phyloP scores from a whole-genome alignment of 2,797 vertebrate species.

The Sebastes steindachneri region DNA sequence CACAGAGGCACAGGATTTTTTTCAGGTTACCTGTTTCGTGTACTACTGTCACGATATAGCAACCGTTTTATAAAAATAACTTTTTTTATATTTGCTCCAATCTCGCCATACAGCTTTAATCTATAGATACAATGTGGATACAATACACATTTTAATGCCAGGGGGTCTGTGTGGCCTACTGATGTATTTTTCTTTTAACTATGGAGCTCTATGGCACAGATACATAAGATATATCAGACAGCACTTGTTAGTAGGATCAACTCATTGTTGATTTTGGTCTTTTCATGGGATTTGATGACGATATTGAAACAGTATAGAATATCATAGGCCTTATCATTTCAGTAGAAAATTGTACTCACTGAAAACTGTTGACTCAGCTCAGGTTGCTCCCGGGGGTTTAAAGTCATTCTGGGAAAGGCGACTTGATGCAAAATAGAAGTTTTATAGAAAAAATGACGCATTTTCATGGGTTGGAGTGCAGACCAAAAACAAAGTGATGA shows the following conservation, averaged over 20 bases:
- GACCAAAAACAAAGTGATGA: not conserved
- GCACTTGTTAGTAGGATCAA: not conserved
- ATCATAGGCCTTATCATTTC: not conserved
- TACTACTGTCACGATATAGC: too few relatives aligned
- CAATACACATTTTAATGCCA: too few relatives aligned
- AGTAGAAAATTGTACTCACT: not conserved
- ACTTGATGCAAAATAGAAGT: too few relatives aligned
- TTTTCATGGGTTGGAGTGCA: not conserved
- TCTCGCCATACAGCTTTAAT: too few relatives aligned
- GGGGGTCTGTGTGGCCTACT: not conserved
- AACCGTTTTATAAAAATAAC: too few relatives aligned
- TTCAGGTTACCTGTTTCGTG: too few relatives aligned
- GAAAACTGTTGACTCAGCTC: constrained; percentile 7
- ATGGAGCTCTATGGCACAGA: not conserved
- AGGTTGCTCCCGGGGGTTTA: not conserved
- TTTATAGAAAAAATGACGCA: not conserved
- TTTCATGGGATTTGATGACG: not conserved
- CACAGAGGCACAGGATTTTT: too few relatives aligned
- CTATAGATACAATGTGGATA: too few relatives aligned
- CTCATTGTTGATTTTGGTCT: not conserved
- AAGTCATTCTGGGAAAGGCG: constrained; percentile 7
- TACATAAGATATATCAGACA: not conserved
- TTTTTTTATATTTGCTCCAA: too few relatives aligned
- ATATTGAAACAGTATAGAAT: not conserved
- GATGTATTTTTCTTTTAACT: not conserved